Percentiles rank a stretch among this genome's conserved stretches.
phyloP scores from a whole-genome alignment of 1,140 invertebrate genomes.

The Thaumetopoea pityocampa region DNA sequence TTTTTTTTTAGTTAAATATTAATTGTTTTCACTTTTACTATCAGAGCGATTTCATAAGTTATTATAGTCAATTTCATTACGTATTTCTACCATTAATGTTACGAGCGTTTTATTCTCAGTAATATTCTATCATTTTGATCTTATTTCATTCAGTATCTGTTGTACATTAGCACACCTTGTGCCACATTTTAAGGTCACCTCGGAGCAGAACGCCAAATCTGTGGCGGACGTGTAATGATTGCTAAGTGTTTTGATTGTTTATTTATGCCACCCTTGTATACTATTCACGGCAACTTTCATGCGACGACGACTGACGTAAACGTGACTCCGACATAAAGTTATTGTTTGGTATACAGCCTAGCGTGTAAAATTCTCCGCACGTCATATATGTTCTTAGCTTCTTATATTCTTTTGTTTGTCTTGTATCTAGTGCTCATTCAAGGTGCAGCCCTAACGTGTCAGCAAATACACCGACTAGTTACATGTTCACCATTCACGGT shows the following conservation, averaged over 20 bases:
- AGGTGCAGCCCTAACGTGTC: too few species aligned
- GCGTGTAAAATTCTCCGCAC: too few species aligned
- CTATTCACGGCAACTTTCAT: constrained; percentile 17
- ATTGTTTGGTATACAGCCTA: constrained; percentile 2
- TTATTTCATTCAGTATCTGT: neutral
- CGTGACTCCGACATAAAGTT: constrained; percentile 6
- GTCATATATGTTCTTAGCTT: too few species aligned
- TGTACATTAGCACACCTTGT: constrained; percentile 16
- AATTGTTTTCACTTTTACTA: constrained; percentile 19
- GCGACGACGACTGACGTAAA: constrained; percentile 6
- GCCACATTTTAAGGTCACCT: constrained; percentile 24
- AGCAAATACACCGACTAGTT: too few species aligned
- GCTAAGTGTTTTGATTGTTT: constrained; percentile 14
- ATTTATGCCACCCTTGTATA: constrained; percentile 19
- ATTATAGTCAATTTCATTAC: constrained; percentile 7
- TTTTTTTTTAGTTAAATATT: constrained; percentile 27
- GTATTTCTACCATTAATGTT: constrained; percentile 2
- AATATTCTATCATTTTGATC: constrained; percentile 4
- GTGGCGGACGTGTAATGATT: constrained; percentile 18
- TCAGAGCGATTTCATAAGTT: constrained; percentile 18
- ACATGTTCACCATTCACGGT: too few species aligned
- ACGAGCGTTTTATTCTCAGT: constrained; percentile 8
- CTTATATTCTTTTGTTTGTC: too few species aligned
- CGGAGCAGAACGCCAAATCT: constrained; percentile 15
- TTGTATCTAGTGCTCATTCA: too few species aligned